Conservation (phyloP, 2,113 vertebrate species). For the Perccottus glenii region DNA sequence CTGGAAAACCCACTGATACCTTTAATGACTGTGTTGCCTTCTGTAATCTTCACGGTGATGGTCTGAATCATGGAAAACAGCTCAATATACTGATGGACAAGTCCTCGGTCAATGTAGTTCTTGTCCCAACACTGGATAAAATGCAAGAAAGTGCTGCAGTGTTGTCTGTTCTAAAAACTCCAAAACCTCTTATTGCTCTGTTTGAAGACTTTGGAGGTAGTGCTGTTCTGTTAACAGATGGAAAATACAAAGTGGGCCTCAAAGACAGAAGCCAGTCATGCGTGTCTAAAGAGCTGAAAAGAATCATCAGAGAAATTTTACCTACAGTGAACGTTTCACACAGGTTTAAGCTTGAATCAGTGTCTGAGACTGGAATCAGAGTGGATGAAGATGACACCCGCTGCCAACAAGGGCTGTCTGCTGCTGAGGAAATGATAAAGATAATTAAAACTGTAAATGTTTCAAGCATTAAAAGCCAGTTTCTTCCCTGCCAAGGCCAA, state of each 20-base stretch:
- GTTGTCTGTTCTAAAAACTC: constrained; percentile 22
- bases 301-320: constrained; percentile 55
- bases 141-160: constrained; percentile 22
- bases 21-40: no score
- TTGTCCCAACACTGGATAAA: constrained; percentile 51
- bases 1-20: no score
- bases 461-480: constrained; percentile 59
- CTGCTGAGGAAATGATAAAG: constrained; percentile 29
- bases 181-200: constrained; percentile 68
- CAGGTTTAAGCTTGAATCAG: constrained; percentile 48
- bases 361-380: constrained; percentile 47
- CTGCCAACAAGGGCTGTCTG: constrained; percentile 55
- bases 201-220: constrained; percentile 40
- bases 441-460: constrained; percentile 53
- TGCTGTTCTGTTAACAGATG: neutral
- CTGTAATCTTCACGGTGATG: no score
- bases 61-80: no score
- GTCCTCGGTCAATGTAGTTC: constrained; percentile 60
- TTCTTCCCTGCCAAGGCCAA: constrained; percentile 59
- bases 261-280: no score
- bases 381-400: constrained; percentile 62
- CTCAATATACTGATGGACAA: no score
- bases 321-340: constrained; percentile 13
- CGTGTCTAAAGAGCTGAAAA: constrained; percentile 7
- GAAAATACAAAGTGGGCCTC: constrained; percentile 22